Base-by-base conservation (phyloP, 2,888 invertebrate species). In the Apeira syringaria region DNA sequence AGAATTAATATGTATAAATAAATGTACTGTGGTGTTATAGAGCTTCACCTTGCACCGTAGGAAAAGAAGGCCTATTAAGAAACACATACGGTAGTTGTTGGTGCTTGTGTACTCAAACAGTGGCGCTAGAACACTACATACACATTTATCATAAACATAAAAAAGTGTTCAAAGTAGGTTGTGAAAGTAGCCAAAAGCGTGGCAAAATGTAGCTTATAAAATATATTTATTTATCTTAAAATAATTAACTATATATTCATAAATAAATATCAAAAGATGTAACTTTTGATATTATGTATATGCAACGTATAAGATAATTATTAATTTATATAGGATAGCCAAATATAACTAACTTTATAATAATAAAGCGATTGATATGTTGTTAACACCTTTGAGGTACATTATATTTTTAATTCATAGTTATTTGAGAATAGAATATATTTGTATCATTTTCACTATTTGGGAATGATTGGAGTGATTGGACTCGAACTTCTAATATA, bases 291-390 rank as follows among this genome's bases (percentile, higher is more conserved):
- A 43, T 41, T 46, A 45, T 49, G 39, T 56, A 55, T 43, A 71
- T 62, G 67, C 69, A 71, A 76, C 74, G 64, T 69, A 77, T 54
- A 74, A 74, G 78, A 74, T 70, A 63, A 60, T 61, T 68, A 64
- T 64, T 59, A 61, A 59, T 55, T 67, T 66, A 63, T 70, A 70
- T 71, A 72, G 66, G 68, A 66, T 59, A 64, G 43, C 61, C 68
- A 72, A 60, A 66, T 75, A 75, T 53, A 65, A 64, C 79, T 84
- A 87, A n/a, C n/a, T n/a, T n/a, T n/a, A n/a, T n/a, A n/a, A n/a
- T 87, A 2, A 87, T 80, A 84, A 89, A 88, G 89, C 89, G 87
- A 88, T 85, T 89, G 89, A 89, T 89, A 89, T 89, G 89, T 89
- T 72, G 73, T 69, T 75, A 71, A 78, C 72, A 77, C 74, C 82